Evolutionary conservation across 2,113 vertebrate species (phyloP).

Genomic region (Psammodynastes pulverulentus): DNA sequence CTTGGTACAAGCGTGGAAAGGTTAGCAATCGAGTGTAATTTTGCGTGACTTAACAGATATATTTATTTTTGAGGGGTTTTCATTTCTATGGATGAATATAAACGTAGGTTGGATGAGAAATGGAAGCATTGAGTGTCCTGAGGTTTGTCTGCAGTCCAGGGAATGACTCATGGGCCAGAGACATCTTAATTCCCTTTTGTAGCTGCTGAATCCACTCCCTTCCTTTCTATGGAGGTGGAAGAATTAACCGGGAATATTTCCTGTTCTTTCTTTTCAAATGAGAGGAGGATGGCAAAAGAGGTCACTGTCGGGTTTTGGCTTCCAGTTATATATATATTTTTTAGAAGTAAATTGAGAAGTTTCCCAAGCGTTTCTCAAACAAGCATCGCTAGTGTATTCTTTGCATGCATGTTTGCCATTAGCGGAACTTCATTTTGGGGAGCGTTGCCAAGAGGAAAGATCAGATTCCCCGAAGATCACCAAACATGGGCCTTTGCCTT

Average conservation of each 20-base stretch:
- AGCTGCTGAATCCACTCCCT: background rate
- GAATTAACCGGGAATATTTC: conserved; percentile 9
- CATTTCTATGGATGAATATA: background rate
- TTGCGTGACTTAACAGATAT: background rate
- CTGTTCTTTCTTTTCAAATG: background rate
- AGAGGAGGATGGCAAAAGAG: background rate
- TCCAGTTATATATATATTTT: background rate
- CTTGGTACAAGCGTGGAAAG: background rate
- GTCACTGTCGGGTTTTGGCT: conserved; percentile 18
- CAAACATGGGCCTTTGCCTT: conserved; percentile 38
- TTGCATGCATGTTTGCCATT: conserved; percentile 36
- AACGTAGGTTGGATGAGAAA: background rate
- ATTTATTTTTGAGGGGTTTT: background rate
- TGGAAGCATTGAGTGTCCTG: background rate
- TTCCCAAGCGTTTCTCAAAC: conserved; percentile 19
- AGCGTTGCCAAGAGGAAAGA: conserved; percentile 51
- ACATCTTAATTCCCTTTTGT: background rate
- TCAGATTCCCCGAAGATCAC: conserved; percentile 34
- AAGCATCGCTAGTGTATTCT: conserved; percentile 16
- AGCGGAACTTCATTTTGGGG: conserved; percentile 48
- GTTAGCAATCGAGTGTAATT: background rate
- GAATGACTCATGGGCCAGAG: rapidly evolving
- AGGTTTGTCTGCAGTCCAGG: background rate
- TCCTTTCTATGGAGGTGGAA: conserved; percentile 11
- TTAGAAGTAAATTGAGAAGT: conserved; percentile 21